Base-by-base conservation (phyloP, 2,113 vertebrate species). In the Cisticola juncidis region DNA sequence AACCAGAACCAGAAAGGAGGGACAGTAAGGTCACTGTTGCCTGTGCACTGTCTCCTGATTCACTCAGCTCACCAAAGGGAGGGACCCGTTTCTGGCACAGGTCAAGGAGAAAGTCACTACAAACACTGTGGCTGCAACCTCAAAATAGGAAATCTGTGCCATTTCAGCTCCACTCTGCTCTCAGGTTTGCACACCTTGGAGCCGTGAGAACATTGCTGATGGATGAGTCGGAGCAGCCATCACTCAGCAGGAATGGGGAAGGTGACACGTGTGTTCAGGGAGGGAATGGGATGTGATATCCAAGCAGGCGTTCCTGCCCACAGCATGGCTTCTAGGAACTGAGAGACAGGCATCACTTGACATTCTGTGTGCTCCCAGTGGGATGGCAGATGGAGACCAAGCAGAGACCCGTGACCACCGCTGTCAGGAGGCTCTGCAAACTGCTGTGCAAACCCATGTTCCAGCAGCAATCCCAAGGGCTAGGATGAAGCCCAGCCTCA, bases 321-420 rank as follows among this genome's bases (percentile, higher is more conserved):
- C 70, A 33, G 66, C 57, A 69, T 0, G 0, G 85, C 66, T 90
- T 56, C 85, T 36, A 72, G 70, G 85, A 90, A 77, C 7, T 0
- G 21, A 60, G 42, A 35, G 25, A 73, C 45, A 5, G 28, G 28
- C 48, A 29, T 20, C 2, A 1, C n/a, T 57, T 56, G 5, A 21
- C 13, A 7, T 56, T 51, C 11, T 29, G 42, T 5, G 1, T 0
- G 15, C 44, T 82, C 81, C 81, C 70, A 53, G 78, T 0, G 1
- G 81, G 84, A 89, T 18, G 70, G 29, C 11, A 2, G 57, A 50
- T 0, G 25, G 81, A 79, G 36, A 68, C 25, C 45, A 23, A 2
- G 56, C 1, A 2, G 56, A 86, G 56, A 68, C 15, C 69, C 0
- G 0, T 1, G 6, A 38, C 54, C 72, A 36, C 0, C 0, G 61